These are phyloP conservation scores for Onthophagus sagittarius DNA, from an alignment of 2,888 invertebrate species.

Conservation along the genomic window DNA sequence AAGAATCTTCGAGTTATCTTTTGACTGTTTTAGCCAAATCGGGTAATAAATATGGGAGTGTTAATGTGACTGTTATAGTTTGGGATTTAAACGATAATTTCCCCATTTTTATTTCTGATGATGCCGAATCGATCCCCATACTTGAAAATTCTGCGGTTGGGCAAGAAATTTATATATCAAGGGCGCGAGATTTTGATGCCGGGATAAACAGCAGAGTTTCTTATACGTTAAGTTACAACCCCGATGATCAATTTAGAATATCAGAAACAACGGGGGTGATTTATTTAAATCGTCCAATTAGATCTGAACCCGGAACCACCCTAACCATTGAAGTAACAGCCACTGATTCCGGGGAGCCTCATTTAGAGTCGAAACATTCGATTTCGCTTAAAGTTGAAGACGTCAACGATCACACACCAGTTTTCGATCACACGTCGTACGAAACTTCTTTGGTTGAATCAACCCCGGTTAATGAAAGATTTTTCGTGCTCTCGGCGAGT, in stretches of 20 bases:
- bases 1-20: slow-evolving; percentile 70
- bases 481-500: slow-evolving; percentile 84
- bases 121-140: slow-evolving; percentile 73
- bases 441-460: slow-evolving; percentile 90
- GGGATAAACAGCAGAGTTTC: slow-evolving; percentile 84
- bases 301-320: slow-evolving; percentile 67
- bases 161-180: slow-evolving; percentile 84
- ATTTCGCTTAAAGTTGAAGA: slow-evolving; percentile 74
- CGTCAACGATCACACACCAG: slow-evolving; percentile 93
- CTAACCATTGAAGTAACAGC: slow-evolving; percentile 77
- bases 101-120: slow-evolving; percentile 70
- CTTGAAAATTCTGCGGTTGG: slow-evolving; percentile 91
- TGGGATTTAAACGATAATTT: slow-evolving; percentile 89
- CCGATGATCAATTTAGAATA: slow-evolving; percentile 78
- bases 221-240: slow-evolving; percentile 77
- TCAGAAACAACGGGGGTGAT: slow-evolving; percentile 85
- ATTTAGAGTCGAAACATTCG: slow-evolving; percentile 70
- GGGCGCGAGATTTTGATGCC: slow-evolving; percentile 82
- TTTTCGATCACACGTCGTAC: slow-evolving; percentile 87
- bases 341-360: slow-evolving; percentile 75
- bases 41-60: slow-evolving; percentile 72
- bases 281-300: slow-evolving; percentile 76
- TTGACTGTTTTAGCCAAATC: slow-evolving; percentile 77
- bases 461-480: slow-evolving; percentile 84
- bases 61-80: slow-evolving; percentile 75